Evolutionary conservation across 2,797 vertebrate genomes (phyloP).

Genomic region (Sebastes taczanowskii): DNA sequence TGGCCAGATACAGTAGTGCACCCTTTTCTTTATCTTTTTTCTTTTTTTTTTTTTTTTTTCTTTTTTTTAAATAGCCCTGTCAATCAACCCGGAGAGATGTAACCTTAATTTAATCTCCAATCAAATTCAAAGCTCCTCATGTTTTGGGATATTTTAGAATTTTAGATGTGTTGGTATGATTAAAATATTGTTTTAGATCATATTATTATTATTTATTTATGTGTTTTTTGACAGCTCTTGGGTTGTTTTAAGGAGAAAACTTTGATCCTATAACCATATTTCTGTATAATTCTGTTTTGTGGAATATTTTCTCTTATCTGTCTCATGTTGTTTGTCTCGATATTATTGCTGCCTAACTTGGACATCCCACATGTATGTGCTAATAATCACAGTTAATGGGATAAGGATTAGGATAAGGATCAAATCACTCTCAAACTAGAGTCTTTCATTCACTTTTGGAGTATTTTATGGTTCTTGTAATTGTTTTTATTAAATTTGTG

Average conservation of each 20-base stretch:
- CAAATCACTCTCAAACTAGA: not conserved
- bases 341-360: not conserved
- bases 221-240: not conserved
- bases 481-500: not conserved
- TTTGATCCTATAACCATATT: not conserved
- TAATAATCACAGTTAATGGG: not conserved
- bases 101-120: too few relatives aligned
- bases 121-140: not conserved
- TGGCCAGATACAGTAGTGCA: constrained; percentile 78
- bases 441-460: not conserved
- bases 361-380: not conserved
- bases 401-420: not conserved
- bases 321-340: not conserved
- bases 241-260: not conserved
- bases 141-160: not conserved
- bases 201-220: not conserved
- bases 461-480: not conserved
- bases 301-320: not conserved
- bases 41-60: not conserved
- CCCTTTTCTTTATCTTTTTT: not conserved
- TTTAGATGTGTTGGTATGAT: not conserved
- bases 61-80: not conserved
- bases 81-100: constrained; percentile 27
- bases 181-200: not conserved
- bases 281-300: not conserved